A percentile compares a stretch with the other conserved stretches of the same genome.
phyloP scores from a whole-genome alignment of 2,113 vertebrate species.

The Xiphorhynchus elegans region DNA sequence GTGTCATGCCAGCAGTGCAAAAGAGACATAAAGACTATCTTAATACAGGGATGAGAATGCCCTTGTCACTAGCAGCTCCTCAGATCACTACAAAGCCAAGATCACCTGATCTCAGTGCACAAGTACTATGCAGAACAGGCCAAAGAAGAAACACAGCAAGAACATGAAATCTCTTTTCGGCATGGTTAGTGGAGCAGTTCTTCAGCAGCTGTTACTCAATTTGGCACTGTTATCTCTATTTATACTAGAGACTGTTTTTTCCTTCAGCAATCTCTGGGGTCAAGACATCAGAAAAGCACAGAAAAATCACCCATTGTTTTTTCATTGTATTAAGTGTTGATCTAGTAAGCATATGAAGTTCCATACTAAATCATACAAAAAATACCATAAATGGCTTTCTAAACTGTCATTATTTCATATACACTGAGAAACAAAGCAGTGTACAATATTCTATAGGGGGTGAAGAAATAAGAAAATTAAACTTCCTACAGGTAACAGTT shows the following conservation, averaged over 20 bases:
- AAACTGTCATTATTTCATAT: neutral
- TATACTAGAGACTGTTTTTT: neutral
- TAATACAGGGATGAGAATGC: neutral
- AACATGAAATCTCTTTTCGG: neutral
- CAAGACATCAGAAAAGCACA: neutral
- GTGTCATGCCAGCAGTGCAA: neutral
- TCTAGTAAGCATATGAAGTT: neutral
- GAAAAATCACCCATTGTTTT: neutral
- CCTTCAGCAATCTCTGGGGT: neutral
- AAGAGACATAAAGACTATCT: neutral
- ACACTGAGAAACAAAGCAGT: neutral
- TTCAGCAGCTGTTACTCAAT: conserved; percentile 42
- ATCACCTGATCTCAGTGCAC: neutral
- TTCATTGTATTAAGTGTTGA: neutral
- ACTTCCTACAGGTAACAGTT: neutral
- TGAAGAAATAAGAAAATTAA: neutral
- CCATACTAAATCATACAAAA: neutral
- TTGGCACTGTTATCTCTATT: conserved; percentile 35
- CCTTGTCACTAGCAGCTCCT: neutral
- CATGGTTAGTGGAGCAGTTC: conserved; percentile 27
- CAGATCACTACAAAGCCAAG: neutral
- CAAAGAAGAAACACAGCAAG: conserved; percentile 31
- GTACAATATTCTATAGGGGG: neutral
- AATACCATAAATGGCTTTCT: neutral
- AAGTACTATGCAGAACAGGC: neutral